phyloP scores from a whole-genome alignment of 2,888 invertebrate genomes.

The Heliconius ismenius region DNA sequence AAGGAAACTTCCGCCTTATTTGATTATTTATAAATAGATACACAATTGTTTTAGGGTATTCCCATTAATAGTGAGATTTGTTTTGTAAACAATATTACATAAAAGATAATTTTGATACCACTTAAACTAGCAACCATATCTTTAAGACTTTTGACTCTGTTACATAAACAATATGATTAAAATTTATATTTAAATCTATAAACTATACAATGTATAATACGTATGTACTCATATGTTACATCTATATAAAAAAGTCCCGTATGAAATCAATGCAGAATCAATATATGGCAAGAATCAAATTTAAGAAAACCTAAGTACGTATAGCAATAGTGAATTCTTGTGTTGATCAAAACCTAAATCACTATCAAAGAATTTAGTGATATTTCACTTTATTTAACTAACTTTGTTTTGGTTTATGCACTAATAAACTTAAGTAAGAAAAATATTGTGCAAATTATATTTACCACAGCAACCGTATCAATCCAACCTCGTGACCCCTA shows the following conservation, averaged over 20 bases:
- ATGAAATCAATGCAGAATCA: not conserved
- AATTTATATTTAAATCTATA: not conserved
- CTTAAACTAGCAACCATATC: conserved; percentile 50
- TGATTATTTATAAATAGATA: conserved; percentile 11
- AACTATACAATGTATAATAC: not conserved
- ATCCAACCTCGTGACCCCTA: conserved; percentile 73
- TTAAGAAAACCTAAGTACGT: not conserved
- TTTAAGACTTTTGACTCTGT: conserved; percentile 12
- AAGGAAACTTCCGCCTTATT: conserved; percentile 19
- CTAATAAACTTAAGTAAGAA: no score
- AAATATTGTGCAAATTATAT: not conserved
- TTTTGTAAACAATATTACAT: not conserved
- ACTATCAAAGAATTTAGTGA: no score
- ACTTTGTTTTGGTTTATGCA: no score
- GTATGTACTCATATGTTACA: not conserved
- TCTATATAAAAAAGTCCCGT: not conserved
- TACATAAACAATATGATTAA: conserved; percentile 9
- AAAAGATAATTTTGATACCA: conserved; percentile 6
- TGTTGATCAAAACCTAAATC: no score
- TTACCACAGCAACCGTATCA: conserved; percentile 64
- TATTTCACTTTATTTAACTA: no score
- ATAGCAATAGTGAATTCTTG: not conserved
- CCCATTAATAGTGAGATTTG: conserved; percentile 26
- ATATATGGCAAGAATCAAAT: not conserved
- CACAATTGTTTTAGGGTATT: conserved; percentile 39